Evolutionary conservation across 2,888 invertebrate genomes (phyloP).

Genomic region (Parthenolecanium corni): DNA sequence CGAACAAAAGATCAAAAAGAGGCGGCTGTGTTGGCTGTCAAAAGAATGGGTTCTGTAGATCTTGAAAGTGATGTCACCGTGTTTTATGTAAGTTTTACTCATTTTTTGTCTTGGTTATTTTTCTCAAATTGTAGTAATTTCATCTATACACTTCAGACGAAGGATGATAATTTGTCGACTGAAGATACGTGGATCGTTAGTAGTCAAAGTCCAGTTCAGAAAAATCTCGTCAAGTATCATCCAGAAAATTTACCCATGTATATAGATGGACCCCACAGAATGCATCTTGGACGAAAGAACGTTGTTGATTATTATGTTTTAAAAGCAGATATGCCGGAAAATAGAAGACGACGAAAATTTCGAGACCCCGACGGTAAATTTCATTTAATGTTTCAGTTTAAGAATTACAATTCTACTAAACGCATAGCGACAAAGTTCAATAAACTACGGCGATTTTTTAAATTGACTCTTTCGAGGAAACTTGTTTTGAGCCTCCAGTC

Average conservation of each 20-base stretch:
- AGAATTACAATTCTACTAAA: too few species aligned
- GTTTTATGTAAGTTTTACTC: conserved; percentile 46
- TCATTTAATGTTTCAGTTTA: too few species aligned
- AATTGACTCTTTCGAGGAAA: too few species aligned
- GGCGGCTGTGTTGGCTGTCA: conserved; percentile 69
- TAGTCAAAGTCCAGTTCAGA: conserved; percentile 68
- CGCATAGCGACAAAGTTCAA: too few species aligned
- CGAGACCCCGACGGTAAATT: conserved; percentile 30
- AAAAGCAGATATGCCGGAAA: conserved; percentile 53
- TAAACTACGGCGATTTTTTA: too few species aligned
- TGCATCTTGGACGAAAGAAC: conserved; percentile 59
- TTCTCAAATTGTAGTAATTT: too few species aligned
- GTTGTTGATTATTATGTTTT: conserved; percentile 74
- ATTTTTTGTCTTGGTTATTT: background rate
- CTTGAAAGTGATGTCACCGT: conserved; percentile 52
- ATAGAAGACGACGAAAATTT: conserved; percentile 36
- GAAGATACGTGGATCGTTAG: conserved; percentile 90
- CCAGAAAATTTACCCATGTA: conserved; percentile 50
- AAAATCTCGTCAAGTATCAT: conserved; percentile 54
- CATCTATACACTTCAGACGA: conserved; percentile 43
- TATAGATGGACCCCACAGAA: conserved; percentile 72
- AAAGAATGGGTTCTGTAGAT: conserved; percentile 75
- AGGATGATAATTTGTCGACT: conserved; percentile 48
- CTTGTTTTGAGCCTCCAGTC: too few species aligned
- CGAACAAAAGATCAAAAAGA: conserved; percentile 65